phyloP scores from a whole-genome alignment of 2,888 invertebrate species.

The Alloscopus bannaensis region DNA sequence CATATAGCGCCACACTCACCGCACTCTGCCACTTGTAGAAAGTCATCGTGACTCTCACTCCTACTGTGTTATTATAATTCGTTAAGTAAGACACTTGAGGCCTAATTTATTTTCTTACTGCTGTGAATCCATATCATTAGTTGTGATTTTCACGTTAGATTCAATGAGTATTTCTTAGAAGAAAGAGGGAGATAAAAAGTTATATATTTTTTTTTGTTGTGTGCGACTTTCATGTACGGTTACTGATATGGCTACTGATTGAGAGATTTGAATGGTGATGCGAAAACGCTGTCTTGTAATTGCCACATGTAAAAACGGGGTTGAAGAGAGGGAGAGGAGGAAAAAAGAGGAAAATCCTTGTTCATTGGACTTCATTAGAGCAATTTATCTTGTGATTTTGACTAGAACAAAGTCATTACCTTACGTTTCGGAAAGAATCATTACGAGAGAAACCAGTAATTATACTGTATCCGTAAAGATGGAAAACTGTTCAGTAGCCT shows the following conservation, averaged over 20 bases:
- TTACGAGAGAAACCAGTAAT: neutral
- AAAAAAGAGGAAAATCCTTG: neutral
- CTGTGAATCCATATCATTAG: neutral
- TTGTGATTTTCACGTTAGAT: neutral
- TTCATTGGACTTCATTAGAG: neutral
- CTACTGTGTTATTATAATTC: too few relatives aligned
- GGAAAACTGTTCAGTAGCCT: neutral
- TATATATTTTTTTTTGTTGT: too few relatives aligned
- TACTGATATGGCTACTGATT: neutral
- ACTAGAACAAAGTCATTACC: constrained; percentile 6
- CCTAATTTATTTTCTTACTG: constrained; percentile 1
- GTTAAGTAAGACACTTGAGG: constrained; percentile 5
- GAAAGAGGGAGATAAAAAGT: too few relatives aligned
- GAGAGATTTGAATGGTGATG: neutral
- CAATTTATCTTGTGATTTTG: constrained; percentile 10
- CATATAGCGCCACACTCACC: too few relatives aligned
- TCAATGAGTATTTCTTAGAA: too few relatives aligned
- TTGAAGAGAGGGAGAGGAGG: neutral
- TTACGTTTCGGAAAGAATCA: neutral
- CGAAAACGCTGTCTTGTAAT: constrained; percentile 3
- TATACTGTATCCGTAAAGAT: neutral
- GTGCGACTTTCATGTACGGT: too few relatives aligned
- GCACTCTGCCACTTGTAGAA: too few relatives aligned
- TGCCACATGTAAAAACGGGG: too few relatives aligned
- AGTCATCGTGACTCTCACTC: too few relatives aligned